Base-by-base conservation (phyloP, 23 tunicate species). In the Pegea sp. region DNA sequence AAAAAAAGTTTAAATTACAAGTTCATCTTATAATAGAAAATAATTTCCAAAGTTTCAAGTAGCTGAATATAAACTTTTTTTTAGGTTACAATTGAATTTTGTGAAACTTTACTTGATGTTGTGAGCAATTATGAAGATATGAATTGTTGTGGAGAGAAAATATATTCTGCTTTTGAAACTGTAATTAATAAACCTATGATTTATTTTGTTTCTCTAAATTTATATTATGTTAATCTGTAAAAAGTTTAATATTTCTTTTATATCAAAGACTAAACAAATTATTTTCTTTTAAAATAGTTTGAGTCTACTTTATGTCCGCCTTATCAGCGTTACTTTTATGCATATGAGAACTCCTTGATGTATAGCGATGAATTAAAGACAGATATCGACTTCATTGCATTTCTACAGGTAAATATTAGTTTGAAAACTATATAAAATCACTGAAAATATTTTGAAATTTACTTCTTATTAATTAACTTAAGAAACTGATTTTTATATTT, bases 291-390 rank as follows among this genome's bases (percentile, higher is more conserved):
- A 1, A 44, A 30, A 8, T 31, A 74, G 84, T 74, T 74, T 44
- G 72, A 52, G 30, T 54, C 64, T 28, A 52, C 33, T 1, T 29
- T 74, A 38, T 74, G 84, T 53, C 84, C 84, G 22, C 84, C 84
- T 23, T 74, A 74, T 56, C 72, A 65, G 31, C 59, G 84, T 2
- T 74, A 74, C 28, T 65, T 71, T 23, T 60, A 49, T 22, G 59
- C 64, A 5, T 74, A 65, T 33, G 30, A 34, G 26, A 74, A 65
- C 32, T 74, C 72, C 4, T 31, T 74, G 34, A 48, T 49, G 28
- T 68, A 74, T 49, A 33, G 72, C 13, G 84, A 74, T 52, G 62
- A 65, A 3, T 53, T 74, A 1, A 74, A 74, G 43, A 43, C 66
- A 11, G 57, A 74, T 53, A 69, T 59, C 24, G 84, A 74, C 26